phyloP scores from a whole-genome alignment of 1,140 invertebrate genomes.

The Lepidurus couesii region DNA sequence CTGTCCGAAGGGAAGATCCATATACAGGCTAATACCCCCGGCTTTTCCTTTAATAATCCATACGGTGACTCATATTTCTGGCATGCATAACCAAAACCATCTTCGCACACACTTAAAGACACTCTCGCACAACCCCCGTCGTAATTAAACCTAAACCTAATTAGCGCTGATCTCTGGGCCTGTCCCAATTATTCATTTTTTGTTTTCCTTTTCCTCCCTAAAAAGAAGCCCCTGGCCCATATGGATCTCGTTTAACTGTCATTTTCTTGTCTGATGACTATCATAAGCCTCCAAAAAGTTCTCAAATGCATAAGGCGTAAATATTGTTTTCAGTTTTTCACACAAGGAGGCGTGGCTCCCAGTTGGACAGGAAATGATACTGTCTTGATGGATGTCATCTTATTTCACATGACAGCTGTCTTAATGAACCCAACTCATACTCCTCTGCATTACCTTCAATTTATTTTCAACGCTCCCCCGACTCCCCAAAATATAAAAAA shows the following conservation, averaged over 20 bases:
- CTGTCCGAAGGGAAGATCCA: not conserved
- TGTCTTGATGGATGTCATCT: constrained; percentile 11
- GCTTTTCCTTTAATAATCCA: not conserved
- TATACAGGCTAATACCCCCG: not conserved
- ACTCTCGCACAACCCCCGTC: not conserved
- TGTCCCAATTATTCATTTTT: constrained; percentile 6
- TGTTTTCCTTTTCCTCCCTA: not conserved
- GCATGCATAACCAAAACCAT: not conserved
- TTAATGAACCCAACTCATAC: not conserved
- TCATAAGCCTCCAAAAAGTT: not conserved
- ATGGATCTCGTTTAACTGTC: not conserved
- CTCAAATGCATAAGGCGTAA: not conserved
- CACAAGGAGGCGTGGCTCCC: not conserved
- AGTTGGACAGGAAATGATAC: constrained; percentile 5
- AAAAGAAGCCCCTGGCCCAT: not conserved
- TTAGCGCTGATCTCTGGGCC: constrained; percentile 8
- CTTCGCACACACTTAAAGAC: not conserved
- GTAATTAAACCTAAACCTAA: constrained; percentile 3
- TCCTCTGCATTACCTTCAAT: not conserved
- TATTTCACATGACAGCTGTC: not conserved
- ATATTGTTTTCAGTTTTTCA: too few species aligned
- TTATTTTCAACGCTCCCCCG: not conserved
- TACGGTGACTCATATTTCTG: not conserved
- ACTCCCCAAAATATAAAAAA: too few species aligned
- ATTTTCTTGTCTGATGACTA: not conserved